A percentile compares a stretch with the other conserved stretches of the same genome.
Conservation (phyloP, 2,888 invertebrate genomes). For the Tipula unca region DNA sequence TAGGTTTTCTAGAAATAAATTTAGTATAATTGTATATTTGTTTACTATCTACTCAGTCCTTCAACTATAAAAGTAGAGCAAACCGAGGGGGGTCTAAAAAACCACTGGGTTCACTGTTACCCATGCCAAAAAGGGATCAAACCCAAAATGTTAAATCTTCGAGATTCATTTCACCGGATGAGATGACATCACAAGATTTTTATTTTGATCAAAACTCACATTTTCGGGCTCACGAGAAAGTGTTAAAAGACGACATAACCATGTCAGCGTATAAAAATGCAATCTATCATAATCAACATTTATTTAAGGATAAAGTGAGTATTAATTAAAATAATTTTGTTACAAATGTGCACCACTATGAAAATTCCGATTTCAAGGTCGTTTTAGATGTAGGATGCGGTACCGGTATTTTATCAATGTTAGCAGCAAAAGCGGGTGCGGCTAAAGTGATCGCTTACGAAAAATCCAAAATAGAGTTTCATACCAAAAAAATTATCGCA, state of each 20-base stretch:
- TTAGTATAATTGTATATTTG: not conserved
- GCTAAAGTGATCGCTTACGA: constrained; percentile 93
- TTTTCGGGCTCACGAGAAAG: constrained; percentile 99
- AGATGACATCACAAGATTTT: constrained; percentile 99
- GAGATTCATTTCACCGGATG: constrained; percentile 51
- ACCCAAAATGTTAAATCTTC: not conserved
- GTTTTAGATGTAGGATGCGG: constrained; percentile 99
- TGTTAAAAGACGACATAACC: constrained; percentile 98
- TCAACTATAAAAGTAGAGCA: not conserved
- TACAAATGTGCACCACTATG: not conserved
- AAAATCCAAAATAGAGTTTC: constrained; percentile 97
- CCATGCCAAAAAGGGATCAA: not conserved
- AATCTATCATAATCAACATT: constrained; percentile 98
- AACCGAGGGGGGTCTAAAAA: not conserved
- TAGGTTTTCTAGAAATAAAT: not conserved
- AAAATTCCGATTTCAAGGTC: constrained; percentile 39
- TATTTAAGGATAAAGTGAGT: constrained; percentile 75
- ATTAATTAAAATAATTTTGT: not conserved
- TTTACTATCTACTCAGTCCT: not conserved
- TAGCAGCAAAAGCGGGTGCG: constrained; percentile 98
- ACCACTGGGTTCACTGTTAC: not conserved
- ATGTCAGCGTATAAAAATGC: constrained; percentile 97
- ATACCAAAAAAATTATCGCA: constrained; percentile 90
- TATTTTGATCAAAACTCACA: constrained; percentile 99
- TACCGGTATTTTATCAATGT: constrained; percentile 98